Conservation (phyloP, 2,113 vertebrate genomes). For the Indri indri region DNA sequence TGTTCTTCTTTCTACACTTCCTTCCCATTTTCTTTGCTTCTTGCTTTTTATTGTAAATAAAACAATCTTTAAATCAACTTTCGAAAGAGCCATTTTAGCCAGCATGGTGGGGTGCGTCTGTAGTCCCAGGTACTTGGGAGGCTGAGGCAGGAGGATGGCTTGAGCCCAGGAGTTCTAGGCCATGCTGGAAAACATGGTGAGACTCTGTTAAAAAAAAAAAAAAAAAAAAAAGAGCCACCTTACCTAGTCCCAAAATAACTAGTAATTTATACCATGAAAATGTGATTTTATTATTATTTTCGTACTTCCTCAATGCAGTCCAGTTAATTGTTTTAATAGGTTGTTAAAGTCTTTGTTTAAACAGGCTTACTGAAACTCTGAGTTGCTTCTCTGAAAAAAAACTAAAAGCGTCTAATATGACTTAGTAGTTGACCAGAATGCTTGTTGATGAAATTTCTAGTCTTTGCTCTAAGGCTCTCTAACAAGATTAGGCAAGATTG, state of each 20-base stretch:
- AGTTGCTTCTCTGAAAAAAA: conserved; percentile 66
- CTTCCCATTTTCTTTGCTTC: not conserved
- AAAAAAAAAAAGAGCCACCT: not conserved
- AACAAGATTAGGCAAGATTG: conserved; percentile 77
- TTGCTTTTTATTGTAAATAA: conserved; percentile 32
- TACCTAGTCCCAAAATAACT: not conserved
- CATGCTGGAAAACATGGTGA: too few relatives aligned
- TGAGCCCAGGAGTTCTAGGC: too few relatives aligned
- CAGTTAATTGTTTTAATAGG: conserved; percentile 25
- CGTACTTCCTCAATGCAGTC: not conserved
- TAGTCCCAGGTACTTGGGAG: too few relatives aligned
- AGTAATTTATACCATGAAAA: not conserved
- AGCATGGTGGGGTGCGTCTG: too few relatives aligned
- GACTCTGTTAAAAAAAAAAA: too few relatives aligned
- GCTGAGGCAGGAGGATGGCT: too few relatives aligned
- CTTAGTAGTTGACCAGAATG: conserved; percentile 61
- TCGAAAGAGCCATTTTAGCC: not conserved
- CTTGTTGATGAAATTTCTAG: conserved; percentile 69
- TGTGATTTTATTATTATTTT: not conserved
- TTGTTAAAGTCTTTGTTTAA: conserved; percentile 39
- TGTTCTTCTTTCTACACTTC: not conserved
- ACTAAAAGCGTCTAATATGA: conserved; percentile 67
- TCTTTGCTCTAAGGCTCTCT: conserved; percentile 78
- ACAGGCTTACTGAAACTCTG: conserved; percentile 30
- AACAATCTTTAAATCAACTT: not conserved